Percentiles rank a stretch among this genome's conserved stretches.
Conservation (phyloP, 2,888 invertebrate genomes). For the Lysandra bellargus region DNA sequence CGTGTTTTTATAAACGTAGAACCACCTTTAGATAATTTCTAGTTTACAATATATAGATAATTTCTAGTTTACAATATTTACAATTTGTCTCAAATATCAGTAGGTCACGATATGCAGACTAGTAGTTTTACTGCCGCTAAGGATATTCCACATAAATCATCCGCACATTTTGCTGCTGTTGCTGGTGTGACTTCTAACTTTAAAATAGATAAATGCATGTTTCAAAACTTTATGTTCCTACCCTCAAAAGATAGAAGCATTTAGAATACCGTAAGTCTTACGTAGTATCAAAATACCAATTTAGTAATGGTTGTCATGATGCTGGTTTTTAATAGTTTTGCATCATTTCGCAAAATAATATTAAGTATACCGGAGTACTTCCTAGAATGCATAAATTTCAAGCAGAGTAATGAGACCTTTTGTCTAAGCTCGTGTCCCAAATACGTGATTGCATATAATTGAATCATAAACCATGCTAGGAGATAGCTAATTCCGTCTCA, state of each 20-base stretch:
- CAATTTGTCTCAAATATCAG: not conserved
- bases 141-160: conserved; percentile 14
- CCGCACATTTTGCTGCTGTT: not conserved
- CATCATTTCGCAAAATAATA: not conserved
- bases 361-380: not conserved
- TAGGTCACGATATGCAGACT: conserved; percentile 11
- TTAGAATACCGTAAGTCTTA: not conserved
- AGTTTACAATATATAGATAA: not conserved
- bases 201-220: conserved; percentile 22
- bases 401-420: conserved; percentile 4
- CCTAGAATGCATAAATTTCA: not conserved
- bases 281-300: not conserved
- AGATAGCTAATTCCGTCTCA: conserved; percentile 69
- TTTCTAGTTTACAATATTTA: not conserved
- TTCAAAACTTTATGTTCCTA: conserved; percentile 11
- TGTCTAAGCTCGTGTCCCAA: conserved; percentile 20
- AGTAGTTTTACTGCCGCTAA: not conserved
- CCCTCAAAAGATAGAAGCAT: conserved; percentile 5
- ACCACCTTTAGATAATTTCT: not conserved
- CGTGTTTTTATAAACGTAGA: too few species aligned
- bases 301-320: not conserved
- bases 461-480: conserved; percentile 45
- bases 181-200: conserved; percentile 24
- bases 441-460: conserved; percentile 28
- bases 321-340: not conserved